Base-by-base conservation (phyloP, 2,797 vertebrate genomes). In the Sebastes nivosus region DNA sequence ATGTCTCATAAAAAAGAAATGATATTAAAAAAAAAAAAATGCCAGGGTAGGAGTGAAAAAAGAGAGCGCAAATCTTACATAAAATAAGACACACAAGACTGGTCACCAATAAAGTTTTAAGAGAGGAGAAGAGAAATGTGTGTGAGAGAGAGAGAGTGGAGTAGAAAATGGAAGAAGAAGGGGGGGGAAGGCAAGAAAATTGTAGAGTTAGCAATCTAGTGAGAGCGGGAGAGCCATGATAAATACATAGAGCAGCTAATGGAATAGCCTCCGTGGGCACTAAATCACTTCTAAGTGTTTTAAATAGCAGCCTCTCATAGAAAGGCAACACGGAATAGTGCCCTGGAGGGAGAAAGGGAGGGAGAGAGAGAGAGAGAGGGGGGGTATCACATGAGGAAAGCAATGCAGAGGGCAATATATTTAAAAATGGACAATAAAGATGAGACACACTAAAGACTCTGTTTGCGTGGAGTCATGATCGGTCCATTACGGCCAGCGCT, bases 231-330 rank as follows among this genome's bases (percentile, higher is more conserved):
- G 87, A 86, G 87, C 81, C 82, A 67, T 87, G 92, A 94, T 94
- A 93, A 94, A 94, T 93, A 93, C 87, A 89, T 81, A 84, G 88
- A 88, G 83, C 83, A 72, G 87, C 93, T 94, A 94, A 95, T 94
- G 93, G 93, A 95, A 92, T 72, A 84, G 92, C 87, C 88, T 94
- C 91, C 3, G 81, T 80, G 89, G 92, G 88, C 90, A 90, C 88
- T 94, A 94, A 94, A 95, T 94, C 93, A 93, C 91, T 81, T 89
- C 86, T 94, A 94, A 95, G 93, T 95, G 94, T 94, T 94, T 95
- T 92, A 94, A 93, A 94, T 91, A 93, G 92, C 89, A 93, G 92
- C 87, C 81, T 88, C 87, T 91, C 78, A 86, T 78, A 68, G 80
- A 84, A 74, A 87, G 80, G 81, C 81, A 87, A 86, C 75, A 66